These are phyloP conservation scores for Leucophenga montana DNA, from an alignment of 2,888 invertebrate species.

Conservation along the genomic window DNA sequence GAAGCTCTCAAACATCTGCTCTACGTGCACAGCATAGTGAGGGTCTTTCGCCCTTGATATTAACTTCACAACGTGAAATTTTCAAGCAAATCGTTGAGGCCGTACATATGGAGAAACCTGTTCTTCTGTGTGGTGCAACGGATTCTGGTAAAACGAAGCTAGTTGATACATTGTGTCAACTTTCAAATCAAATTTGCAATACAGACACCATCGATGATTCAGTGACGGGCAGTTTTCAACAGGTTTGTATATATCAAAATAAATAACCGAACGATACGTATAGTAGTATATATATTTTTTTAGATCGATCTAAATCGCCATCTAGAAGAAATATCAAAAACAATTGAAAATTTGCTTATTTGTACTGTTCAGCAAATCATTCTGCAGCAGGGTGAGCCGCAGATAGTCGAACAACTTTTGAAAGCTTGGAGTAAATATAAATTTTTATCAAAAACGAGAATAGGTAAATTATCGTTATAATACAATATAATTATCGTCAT, in stretches of 20 bases:
- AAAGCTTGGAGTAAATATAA: slow-evolving; percentile 65
- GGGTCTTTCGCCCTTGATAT: slow-evolving; percentile 73
- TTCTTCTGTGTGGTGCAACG: slow-evolving; percentile 76
- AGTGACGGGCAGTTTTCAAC: slow-evolving; percentile 93
- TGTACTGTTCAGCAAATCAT: slow-evolving; percentile 56
- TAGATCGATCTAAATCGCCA: slow-evolving; percentile 75
- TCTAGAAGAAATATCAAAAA: slow-evolving; percentile 78
- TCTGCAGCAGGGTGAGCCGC: slow-evolving; percentile 31
- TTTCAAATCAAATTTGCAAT: slow-evolving; percentile 68
- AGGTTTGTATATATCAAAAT: slow-evolving; percentile 74
- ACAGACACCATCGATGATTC: slow-evolving; percentile 73
- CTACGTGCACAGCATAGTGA: slow-evolving; percentile 49
- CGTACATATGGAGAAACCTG: slow-evolving; percentile 92
- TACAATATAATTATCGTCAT: no score
- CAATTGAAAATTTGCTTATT: slow-evolving; percentile 59
- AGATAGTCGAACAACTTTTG: slow-evolving; percentile 51
- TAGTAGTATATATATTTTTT: slow-evolving; percentile 5
- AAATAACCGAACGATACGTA: no score
- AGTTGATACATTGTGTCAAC: slow-evolving; percentile 68
- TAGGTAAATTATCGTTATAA: slow-evolving; percentile 50
- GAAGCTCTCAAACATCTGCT: slow-evolving; percentile 64
- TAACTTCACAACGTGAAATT: slow-evolving; percentile 78
- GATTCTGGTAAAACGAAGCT: slow-evolving; percentile 73
- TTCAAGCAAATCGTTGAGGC: slow-evolving; percentile 89
- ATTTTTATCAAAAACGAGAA: slow-evolving; percentile 48